phyloP scores from a whole-genome alignment of 2,113 vertebrate species.

The Mirounga angustirostris region DNA sequence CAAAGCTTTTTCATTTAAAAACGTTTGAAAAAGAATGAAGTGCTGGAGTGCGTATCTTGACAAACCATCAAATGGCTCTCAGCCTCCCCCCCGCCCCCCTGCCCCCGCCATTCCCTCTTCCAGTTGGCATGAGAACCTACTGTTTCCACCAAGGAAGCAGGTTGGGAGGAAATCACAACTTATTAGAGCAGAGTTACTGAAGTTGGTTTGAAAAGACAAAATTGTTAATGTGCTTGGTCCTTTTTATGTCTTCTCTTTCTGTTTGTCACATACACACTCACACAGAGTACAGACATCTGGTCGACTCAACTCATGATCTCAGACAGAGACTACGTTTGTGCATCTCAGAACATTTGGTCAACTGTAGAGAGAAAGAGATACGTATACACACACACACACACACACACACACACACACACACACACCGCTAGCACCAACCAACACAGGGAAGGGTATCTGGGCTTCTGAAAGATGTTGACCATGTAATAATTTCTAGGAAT shows the following conservation, averaged over 20 bases:
- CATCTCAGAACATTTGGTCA: not conserved
- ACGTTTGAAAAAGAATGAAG: slow-evolving; percentile 55
- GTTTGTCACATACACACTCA: not conserved
- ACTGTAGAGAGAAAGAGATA: not conserved
- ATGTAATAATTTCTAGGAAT: not conserved
- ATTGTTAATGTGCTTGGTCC: not conserved
- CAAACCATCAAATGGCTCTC: slow-evolving; percentile 1
- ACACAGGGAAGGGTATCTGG: not conserved
- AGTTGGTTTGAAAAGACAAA: slow-evolving; percentile 56
- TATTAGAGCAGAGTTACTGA: not conserved
- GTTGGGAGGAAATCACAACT: not conserved
- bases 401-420: rapidly evolving
- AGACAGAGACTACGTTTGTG: not conserved
- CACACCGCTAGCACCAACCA: not conserved
- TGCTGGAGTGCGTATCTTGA: slow-evolving; percentile 4
- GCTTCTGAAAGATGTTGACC: not conserved
- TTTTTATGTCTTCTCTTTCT: not conserved
- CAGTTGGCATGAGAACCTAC: slow-evolving; percentile 6
- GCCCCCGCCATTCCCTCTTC: not conserved
- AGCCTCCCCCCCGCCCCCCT: not conserved
- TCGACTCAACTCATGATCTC: not conserved
- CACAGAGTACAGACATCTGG: slow-evolving; percentile 21
- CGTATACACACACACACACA: no score
- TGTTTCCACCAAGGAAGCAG: slow-evolving; percentile 6
- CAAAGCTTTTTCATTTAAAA: slow-evolving; percentile 47